Base-by-base conservation (phyloP, 35 echinoderm and acorn worm species). In the Chiridota heheva region DNA sequence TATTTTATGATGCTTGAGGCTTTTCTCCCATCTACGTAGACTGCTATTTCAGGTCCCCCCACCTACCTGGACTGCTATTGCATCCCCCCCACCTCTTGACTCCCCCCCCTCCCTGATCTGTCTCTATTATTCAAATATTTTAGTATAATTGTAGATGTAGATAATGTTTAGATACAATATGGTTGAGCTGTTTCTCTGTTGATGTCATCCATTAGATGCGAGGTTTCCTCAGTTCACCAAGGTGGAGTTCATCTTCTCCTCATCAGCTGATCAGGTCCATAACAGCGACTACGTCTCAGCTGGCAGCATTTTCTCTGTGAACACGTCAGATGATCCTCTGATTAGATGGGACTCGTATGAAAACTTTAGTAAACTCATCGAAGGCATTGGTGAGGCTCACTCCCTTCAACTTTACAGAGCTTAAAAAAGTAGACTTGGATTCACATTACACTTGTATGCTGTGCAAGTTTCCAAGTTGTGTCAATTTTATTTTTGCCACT, bases 271-370 rank as follows among this genome's bases (percentile, higher is more conserved):
- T 31, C 42, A 66, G 38, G 42, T 95, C 1, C 91, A 95, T 39
- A 76, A 82, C 33, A 95, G 91, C 81, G 91, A 95, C 69, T 95
- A 95, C 18, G 86, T 95, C 35, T 74, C 70, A 25, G 48, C 80
- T 15, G 70, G 72, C 25, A 84, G 72, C 45, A 72, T 63, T 81
- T 95, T 95, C 45, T 86, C 91, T 18, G 74, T 88, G 8, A 86
- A 95, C 37, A 83, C 81, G 42, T 63, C 66, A 28, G 82, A 95
- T 76, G 91, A 95, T 89, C 91, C 91, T 0, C 60, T 95, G 18
- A 95, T 89, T 39, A 72, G 91, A 38, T 95, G 91, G 91, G 91
- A 95, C 34, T 95, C 91, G 0, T 95, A 95, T 59, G 91, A 95
- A 42, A 77, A 95, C 51, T 95, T 95, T 55, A 84, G 87, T 37